Conservation (phyloP, 2,113 vertebrate genomes). For the Calidris pygmaea region DNA sequence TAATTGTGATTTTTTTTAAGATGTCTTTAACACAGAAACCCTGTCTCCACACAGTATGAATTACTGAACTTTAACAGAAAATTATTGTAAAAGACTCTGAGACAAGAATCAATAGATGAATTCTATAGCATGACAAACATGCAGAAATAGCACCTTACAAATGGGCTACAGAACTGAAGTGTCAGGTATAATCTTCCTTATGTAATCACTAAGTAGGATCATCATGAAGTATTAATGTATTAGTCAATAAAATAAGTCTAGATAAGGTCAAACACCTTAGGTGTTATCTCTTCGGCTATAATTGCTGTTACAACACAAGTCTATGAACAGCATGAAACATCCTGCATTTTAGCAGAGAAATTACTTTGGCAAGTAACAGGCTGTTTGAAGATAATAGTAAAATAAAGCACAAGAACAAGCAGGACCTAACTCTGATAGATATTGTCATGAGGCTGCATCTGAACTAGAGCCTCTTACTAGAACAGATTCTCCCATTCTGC, state of each 20-base stretch:
- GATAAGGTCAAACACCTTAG: constrained; percentile 56
- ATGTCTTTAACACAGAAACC: not conserved
- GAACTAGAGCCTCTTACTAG: not conserved
- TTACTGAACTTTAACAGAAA: not conserved
- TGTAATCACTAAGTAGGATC: not conserved
- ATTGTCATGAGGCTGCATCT: not conserved
- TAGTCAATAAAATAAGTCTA: constrained; percentile 16
- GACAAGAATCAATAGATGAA: not conserved
- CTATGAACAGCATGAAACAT: constrained; percentile 8
- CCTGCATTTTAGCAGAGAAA: constrained; percentile 2
- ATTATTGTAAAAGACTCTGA: not conserved
- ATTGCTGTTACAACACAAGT: not conserved
- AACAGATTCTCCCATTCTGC: not conserved
- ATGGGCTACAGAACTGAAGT: not conserved
- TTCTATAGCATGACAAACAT: not conserved
- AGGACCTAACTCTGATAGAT: not conserved
- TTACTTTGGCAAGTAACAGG: not conserved
- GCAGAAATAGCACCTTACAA: not conserved
- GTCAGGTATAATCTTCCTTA: not conserved
- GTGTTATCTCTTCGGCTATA: constrained; percentile 11
- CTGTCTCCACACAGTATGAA: not conserved
- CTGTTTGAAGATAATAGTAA: not conserved
- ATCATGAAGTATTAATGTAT: constrained; percentile 43
- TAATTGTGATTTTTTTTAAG: not conserved
- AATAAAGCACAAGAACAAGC: not conserved